Conservation (phyloP, 2,888 invertebrate species). For the Microchrysa polita region DNA sequence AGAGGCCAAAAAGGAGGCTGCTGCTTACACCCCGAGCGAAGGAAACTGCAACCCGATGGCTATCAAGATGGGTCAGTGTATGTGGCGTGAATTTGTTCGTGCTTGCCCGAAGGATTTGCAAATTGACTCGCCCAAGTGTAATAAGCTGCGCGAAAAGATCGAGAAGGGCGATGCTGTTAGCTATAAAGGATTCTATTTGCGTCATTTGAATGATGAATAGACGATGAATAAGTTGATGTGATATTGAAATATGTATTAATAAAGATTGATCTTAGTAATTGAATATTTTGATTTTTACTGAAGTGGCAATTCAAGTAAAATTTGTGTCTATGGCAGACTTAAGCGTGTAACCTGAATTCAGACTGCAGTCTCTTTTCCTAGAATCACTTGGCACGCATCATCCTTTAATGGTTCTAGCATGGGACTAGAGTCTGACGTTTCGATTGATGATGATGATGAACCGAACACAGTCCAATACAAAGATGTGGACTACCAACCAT, state of each 20-base stretch:
- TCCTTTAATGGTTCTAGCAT: too few species aligned
- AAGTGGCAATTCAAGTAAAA: too few species aligned
- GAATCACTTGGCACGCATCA: too few species aligned
- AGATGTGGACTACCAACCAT: too few species aligned
- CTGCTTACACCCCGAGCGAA: conserved; percentile 37
- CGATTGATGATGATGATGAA: too few species aligned
- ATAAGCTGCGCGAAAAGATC: conserved; percentile 53
- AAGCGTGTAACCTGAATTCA: too few species aligned
- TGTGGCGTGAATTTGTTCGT: conserved; percentile 53
- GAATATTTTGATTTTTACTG: too few species aligned
- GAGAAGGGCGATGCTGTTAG: conserved; percentile 49
- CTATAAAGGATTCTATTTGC: conserved; percentile 35
- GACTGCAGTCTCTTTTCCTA: too few species aligned
- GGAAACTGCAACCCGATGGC: conserved; percentile 51
- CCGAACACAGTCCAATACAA: too few species aligned
- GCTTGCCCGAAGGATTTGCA: conserved; percentile 55
- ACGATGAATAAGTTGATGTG: not conserved
- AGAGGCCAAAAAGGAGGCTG: conserved; percentile 45
- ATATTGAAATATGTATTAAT: not conserved
- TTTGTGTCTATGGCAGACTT: too few species aligned
- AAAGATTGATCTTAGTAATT: too few species aligned
- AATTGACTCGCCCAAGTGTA: conserved; percentile 52
- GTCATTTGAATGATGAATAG: conserved; percentile 41
- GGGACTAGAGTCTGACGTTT: too few species aligned
- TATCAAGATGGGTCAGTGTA: conserved; percentile 53